A percentile compares a stretch with the other conserved stretches of the same genome.
phyloP scores from a whole-genome alignment of 2,113 vertebrate genomes.

The Rhinoderma darwinii region DNA sequence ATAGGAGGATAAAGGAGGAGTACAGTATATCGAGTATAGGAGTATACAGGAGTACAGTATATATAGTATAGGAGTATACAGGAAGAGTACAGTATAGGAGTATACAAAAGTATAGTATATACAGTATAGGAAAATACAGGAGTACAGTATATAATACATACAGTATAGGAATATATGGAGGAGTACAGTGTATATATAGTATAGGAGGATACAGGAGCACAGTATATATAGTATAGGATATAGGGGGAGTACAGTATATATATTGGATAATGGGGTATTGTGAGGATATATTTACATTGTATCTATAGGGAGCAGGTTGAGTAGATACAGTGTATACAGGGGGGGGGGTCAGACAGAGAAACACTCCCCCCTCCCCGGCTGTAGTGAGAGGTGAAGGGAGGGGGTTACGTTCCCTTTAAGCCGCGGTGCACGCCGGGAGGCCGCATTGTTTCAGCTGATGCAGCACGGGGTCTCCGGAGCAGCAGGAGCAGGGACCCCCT shows the following conservation, averaged over 20 bases:
- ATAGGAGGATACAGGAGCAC: background rate
- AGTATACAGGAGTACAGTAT: background rate
- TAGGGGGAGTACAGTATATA: background rate
- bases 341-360: too few species aligned
- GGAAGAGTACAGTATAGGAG: background rate
- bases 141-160: background rate
- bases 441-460: conserved; percentile 59
- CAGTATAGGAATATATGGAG: background rate
- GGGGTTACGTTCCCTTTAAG: background rate
- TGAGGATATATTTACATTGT: background rate
- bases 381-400: background rate
- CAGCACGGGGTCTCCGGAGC: conserved; percentile 55
- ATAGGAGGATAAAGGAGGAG: too few species aligned
- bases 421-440: conserved; percentile 49
- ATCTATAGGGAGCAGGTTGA: background rate
- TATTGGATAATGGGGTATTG: too few species aligned
- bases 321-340: background rate
- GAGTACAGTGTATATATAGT: background rate
- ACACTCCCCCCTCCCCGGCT: background rate
- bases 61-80: background rate
- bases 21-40: background rate
- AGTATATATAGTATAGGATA: background rate
- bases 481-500: conserved; percentile 32
- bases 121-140: background rate
- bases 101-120: background rate